Base-by-base conservation (phyloP, 2,888 invertebrate species). In the Drosophila multiciliata region DNA sequence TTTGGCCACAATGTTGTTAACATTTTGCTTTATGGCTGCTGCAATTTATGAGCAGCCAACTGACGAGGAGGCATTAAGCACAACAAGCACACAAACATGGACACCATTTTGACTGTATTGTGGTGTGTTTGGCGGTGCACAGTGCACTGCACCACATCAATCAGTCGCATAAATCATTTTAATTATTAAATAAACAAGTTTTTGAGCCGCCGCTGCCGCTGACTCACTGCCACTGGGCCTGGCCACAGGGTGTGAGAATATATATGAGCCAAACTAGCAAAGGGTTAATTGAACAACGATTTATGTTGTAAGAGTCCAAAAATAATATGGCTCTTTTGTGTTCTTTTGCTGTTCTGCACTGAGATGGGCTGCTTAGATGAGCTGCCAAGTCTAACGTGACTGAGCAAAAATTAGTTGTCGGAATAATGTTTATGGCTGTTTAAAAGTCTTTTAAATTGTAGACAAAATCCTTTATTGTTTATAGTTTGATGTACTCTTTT, bases 141-240 rank as follows among this genome's bases (percentile, higher is more conserved):
- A 65, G 49, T 65, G 49, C 66, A 48, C 23, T 54, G 66, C 66
- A 68, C 84, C 73, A 74, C 89, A 86, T 86, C 89, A 89, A 86
- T 86, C 85, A 89, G 88, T 75, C 83, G 66, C 86, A 87, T 87
- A 89, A 87, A 89, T 87, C 86, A 87, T 88, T 87, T 89, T 87
- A 87, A 87, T 87, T 87, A 87, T 88, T 87, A 88, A 87, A 88
- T 85, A 82, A 85, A 80, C 85, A 84, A 80, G 82, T 81, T 74
- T 67, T 55, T n/a, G 32, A 52, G 62, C 29, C 49, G 59, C 78
- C 81, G 84, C 74, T 60, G 62, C 29, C 50, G 59, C 78, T 83
- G 84, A 78, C 63, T 83, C 74, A 82, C 49, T 52, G 71, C 74
- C 26, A 63, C 72, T 50, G 63, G 26, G 50, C 40, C 32, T 48